Evolutionary conservation across 2,888 invertebrate genomes (phyloP).

Genomic region (Eupithecia tripunctaria): DNA sequence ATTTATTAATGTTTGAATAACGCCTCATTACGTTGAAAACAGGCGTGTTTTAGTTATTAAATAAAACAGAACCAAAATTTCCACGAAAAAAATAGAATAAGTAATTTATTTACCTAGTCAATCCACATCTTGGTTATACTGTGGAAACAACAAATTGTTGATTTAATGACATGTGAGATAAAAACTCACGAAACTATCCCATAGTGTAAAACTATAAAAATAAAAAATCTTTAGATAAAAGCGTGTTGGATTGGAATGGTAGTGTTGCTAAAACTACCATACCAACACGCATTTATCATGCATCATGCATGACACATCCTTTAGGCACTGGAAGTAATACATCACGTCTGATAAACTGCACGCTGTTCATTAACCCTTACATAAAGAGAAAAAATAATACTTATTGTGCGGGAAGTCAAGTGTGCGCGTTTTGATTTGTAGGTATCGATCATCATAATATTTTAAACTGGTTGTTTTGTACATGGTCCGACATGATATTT

Average conservation of each 20-base stretch:
- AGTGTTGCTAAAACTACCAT: not conserved
- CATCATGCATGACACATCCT: not conserved
- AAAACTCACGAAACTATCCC: too few relatives aligned
- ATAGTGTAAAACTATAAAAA: too few relatives aligned
- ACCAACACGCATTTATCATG: not conserved
- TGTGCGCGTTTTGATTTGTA: not conserved
- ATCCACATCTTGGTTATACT: not conserved
- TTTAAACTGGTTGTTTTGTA: not conserved
- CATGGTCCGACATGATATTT: not conserved
- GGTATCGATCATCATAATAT: not conserved
- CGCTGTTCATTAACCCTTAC: conserved; percentile 3
- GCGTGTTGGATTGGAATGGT: too few relatives aligned
- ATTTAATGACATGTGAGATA: not conserved
- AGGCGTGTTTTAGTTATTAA: too few relatives aligned
- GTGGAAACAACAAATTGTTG: not conserved
- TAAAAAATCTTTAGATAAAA: too few relatives aligned
- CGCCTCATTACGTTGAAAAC: too few relatives aligned
- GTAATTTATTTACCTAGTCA: too few relatives aligned
- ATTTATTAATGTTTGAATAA: too few relatives aligned
- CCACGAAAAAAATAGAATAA: too few relatives aligned
- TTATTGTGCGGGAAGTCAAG: too few relatives aligned
- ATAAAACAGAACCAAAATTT: too few relatives aligned
- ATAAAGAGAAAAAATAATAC: not conserved
- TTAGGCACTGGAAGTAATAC: not conserved
- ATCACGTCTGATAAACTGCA: not conserved